Evolutionary conservation across 1,140 invertebrate genomes (phyloP).

Genomic region (Zophobas morio): DNA sequence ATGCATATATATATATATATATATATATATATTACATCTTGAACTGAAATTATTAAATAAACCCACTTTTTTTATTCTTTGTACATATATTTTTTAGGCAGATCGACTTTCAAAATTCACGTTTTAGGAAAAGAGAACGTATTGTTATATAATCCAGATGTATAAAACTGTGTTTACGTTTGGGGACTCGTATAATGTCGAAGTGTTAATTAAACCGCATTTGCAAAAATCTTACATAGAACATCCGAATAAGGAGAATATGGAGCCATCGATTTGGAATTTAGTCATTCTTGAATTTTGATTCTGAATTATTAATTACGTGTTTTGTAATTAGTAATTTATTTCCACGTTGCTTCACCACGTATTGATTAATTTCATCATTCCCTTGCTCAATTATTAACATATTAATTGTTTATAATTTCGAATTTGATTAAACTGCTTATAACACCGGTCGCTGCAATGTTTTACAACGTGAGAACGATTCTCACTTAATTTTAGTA

Average conservation of each 20-base stretch:
- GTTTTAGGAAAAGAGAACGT: too few species aligned
- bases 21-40: too few species aligned
- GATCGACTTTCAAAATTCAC: too few species aligned
- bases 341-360: constrained; percentile 22
- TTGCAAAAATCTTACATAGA: too few species aligned
- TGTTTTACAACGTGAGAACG: background rate
- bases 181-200: too few species aligned
- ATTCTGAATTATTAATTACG: constrained; percentile 20
- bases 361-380: constrained; percentile 35
- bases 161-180: too few species aligned
- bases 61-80: background rate
- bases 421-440: constrained; percentile 12
- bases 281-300: constrained; percentile 4
- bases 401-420: constrained; percentile 28
- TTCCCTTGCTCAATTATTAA: constrained; percentile 21
- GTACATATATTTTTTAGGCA: too few species aligned
- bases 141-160: too few species aligned
- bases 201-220: too few species aligned
- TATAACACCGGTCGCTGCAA: background rate
- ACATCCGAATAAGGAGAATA: too few species aligned
- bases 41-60: too few species aligned
- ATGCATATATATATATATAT: background rate
- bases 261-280: background rate
- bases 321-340: constrained; percentile 32
- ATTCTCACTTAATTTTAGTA: background rate